These are phyloP conservation scores for Oscheius sp. DNA, from an alignment of 2,888 invertebrate genomes.

Conservation along the genomic window DNA sequence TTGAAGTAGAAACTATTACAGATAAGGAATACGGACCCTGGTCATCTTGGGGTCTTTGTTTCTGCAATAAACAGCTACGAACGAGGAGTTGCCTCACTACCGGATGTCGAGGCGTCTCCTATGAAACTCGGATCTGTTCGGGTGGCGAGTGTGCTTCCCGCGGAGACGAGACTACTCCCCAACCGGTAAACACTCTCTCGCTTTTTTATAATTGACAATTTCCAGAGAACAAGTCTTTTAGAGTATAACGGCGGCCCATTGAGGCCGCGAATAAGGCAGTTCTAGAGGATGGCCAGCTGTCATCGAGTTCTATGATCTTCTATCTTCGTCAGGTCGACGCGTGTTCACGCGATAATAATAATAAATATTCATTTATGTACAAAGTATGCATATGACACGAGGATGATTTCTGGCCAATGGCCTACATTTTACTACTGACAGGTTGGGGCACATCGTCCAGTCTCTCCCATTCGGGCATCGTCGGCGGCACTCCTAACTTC, in stretches of 20 bases:
- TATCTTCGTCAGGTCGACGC: constrained; percentile 11
- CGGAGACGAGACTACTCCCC: not conserved
- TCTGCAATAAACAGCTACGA: constrained; percentile 26
- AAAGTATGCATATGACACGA: not conserved
- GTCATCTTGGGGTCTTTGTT: constrained; percentile 29
- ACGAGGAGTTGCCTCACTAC: constrained; percentile 23
- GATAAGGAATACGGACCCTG: constrained; percentile 26
- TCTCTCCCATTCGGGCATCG: constrained; percentile 49
- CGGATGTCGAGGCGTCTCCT: constrained; percentile 29
- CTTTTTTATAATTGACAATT: not conserved
- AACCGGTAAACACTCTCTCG: not conserved
- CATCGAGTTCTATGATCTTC: constrained; percentile 8
- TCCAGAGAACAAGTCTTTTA: not conserved
- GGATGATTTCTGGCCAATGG: too few relatives aligned
- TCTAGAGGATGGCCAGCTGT: not conserved
- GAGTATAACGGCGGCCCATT: constrained; percentile 19
- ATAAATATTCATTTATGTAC: not conserved
- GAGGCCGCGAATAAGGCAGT: not conserved
- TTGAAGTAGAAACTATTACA: too few relatives aligned
- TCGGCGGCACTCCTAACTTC: constrained; percentile 43
- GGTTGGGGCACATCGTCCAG: not conserved
- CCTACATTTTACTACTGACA: not conserved
- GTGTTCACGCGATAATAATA: constrained; percentile 8
- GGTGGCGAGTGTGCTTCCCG: constrained; percentile 26
- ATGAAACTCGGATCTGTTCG: constrained; percentile 18